Conservation (phyloP, 2,888 invertebrate genomes). For the Cheiracanthium punctorium region DNA sequence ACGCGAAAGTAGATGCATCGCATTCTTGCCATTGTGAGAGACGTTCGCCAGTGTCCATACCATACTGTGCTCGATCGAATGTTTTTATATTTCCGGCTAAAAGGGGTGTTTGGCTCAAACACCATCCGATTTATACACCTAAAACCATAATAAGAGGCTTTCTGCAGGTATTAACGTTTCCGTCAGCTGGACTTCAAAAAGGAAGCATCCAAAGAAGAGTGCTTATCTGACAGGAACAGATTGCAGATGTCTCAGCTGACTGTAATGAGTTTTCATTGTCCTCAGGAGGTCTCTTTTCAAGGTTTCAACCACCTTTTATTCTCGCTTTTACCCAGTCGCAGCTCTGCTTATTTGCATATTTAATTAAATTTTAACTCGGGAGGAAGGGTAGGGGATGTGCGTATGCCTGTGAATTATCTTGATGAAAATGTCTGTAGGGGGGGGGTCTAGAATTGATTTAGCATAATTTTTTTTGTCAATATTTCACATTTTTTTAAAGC, state of each 20-base stretch:
- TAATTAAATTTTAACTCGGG: conserved; percentile 38
- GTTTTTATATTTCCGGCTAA: neutral
- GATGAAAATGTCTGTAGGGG: neutral
- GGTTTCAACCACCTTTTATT: neutral
- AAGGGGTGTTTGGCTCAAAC: neutral
- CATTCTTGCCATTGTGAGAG: neutral
- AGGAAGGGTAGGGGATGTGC: neutral
- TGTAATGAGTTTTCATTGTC: conserved; percentile 65
- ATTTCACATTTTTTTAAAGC: neutral
- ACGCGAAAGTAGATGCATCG: too few species aligned
- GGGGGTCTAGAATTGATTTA: neutral
- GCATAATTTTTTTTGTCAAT: neutral
- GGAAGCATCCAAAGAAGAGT: conserved; percentile 13
- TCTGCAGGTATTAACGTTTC: neutral
- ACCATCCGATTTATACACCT: neutral
- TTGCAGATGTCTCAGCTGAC: conserved; percentile 27
- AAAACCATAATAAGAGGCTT: neutral
- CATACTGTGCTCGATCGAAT: neutral
- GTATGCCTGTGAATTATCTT: too few species aligned
- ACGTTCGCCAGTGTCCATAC: neutral
- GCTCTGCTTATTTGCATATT: conserved; percentile 37
- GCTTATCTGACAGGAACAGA: conserved; percentile 50
- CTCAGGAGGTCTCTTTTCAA: neutral
- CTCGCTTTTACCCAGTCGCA: neutral
- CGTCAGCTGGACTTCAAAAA: neutral